phyloP scores from a whole-genome alignment of 1,140 invertebrate genomes.

The Lasioglossum albipes region DNA sequence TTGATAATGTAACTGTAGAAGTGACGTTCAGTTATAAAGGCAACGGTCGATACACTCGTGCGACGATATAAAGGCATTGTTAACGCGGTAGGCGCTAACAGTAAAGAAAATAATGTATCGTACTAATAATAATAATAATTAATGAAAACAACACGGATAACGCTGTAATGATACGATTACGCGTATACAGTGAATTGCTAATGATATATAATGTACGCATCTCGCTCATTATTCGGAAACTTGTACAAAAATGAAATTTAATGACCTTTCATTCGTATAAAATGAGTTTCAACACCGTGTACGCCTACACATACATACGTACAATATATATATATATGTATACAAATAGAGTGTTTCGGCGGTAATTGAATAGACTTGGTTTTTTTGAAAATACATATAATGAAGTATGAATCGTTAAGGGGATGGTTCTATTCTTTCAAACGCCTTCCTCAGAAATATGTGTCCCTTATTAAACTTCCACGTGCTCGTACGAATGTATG shows the following conservation, averaged over 20 bases:
- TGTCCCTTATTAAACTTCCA: no score
- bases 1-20: background rate
- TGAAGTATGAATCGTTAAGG: background rate
- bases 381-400: background rate
- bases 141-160: conserved; percentile 1
- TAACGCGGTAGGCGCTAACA: background rate
- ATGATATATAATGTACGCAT: background rate
- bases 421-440: conserved; percentile 5
- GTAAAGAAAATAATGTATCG: background rate
- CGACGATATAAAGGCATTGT: background rate
- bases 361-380: background rate
- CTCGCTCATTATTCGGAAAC: conserved; percentile 2
- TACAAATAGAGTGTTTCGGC: background rate
- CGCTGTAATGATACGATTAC: background rate
- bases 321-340: conserved; percentile 1
- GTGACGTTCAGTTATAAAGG: background rate
- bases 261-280: conserved; percentile 17
- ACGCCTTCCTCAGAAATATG: background rate
- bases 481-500: no score
- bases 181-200: conserved; percentile 4
- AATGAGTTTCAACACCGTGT: conserved; percentile 19
- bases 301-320: background rate
- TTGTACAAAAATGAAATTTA: conserved; percentile 34
- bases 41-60: no score
- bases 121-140: background rate